A percentile compares a stretch with the other conserved stretches of the same genome.
Conservation (phyloP, 2,113 vertebrate species). For the Onychostoma macrolepis region DNA sequence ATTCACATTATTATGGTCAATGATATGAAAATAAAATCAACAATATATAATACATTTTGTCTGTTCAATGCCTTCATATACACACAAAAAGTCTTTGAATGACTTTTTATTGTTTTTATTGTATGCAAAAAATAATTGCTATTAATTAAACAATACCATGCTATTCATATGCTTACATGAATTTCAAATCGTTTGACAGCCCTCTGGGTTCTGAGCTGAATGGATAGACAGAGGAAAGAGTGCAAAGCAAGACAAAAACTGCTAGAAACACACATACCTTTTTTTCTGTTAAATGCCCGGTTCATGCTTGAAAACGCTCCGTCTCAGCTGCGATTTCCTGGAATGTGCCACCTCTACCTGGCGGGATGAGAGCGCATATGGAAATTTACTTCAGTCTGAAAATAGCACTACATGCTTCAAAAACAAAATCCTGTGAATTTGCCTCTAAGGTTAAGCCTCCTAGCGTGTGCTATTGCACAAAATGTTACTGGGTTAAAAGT, state of each 20-base stretch:
- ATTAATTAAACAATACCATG: neutral
- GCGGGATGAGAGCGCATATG: conserved; percentile 32
- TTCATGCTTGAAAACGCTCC: conserved; percentile 84
- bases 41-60: neutral
- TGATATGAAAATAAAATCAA: neutral
- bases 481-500: conserved; percentile 13
- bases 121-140: neutral
- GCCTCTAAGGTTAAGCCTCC: neutral
- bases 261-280: conserved; percentile 76
- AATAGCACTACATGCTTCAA: neutral
- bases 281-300: conserved; percentile 91
- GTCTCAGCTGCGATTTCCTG: conserved; percentile 58
- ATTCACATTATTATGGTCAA: neutral
- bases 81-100: neutral
- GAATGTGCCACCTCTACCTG: conserved; percentile 71
- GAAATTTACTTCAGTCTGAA: neutral
- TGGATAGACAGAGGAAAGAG: neutral
- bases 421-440: neutral
- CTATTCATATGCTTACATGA: neutral
- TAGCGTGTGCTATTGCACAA: neutral
- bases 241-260: neutral
- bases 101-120: neutral
- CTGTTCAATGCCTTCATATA: neutral
- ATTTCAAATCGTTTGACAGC: neutral
- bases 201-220: neutral